Percentiles rank a stretch among this genome's conserved stretches.
Conservation (phyloP, 2,113 vertebrate genomes). For the Odocoileus virginianus region DNA sequence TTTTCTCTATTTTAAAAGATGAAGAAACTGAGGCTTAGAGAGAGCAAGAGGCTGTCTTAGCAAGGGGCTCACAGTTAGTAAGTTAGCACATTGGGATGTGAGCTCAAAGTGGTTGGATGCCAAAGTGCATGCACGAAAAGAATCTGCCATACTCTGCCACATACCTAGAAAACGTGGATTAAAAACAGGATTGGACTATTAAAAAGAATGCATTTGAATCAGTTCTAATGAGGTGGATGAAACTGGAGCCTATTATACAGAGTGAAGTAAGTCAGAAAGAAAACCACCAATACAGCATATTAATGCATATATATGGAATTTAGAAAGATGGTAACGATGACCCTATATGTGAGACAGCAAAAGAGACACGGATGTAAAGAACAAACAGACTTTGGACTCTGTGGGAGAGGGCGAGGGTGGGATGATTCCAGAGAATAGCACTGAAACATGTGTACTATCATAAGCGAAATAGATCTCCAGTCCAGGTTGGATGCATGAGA, state of each 20-base stretch:
- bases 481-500: neutral
- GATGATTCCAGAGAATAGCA: neutral
- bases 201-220: neutral
- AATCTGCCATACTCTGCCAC: neutral
- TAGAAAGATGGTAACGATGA: neutral
- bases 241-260: neutral
- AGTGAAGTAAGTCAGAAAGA: neutral
- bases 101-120: neutral
- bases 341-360: neutral
- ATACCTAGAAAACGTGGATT: fast-evolving
- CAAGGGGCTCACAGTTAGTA: neutral
- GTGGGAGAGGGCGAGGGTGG: neutral
- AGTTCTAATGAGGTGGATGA: neutral
- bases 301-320: neutral
- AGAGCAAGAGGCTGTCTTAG: neutral
- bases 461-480: neutral
- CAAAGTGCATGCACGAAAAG: neutral
- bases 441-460: neutral
- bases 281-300: neutral
- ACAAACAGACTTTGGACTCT: neutral
- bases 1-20: neutral
- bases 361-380: neutral
- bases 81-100: neutral
- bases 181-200: neutral
- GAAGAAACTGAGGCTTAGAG: neutral